Evolutionary conservation across 2,888 invertebrate species (phyloP).

Genomic region (Diadegma fenestrale): DNA sequence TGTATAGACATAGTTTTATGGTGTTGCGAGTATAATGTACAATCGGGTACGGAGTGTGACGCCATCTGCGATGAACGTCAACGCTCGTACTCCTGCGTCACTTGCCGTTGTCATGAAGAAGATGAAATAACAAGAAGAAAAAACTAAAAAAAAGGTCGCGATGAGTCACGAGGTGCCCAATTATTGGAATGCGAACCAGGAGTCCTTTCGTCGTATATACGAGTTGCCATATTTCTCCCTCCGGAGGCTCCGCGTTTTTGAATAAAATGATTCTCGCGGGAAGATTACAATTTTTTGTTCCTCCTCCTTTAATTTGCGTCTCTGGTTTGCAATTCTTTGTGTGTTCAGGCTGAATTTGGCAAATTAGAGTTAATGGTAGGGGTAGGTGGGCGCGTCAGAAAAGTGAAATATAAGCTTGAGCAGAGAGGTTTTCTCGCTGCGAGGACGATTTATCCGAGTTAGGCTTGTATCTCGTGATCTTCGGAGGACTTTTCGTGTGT

Average conservation of each 20-base stretch:
- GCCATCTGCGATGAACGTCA: slow-evolving; percentile 9
- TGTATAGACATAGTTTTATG: not conserved
- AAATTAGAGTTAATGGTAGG: not conserved
- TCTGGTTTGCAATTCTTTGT: not conserved
- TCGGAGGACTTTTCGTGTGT: slow-evolving; percentile 48
- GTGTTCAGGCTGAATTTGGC: slow-evolving; percentile 14
- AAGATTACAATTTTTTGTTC: not conserved
- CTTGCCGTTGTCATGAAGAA: not conserved
- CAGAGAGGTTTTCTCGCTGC: slow-evolving; percentile 8
- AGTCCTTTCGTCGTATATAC: not conserved
- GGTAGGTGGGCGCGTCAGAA: not conserved
- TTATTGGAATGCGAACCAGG: not conserved
- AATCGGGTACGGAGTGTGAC: not conserved
- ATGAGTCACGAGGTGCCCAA: slow-evolving; percentile 8
- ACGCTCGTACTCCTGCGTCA: slow-evolving; percentile 6
- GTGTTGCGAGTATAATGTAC: slow-evolving; percentile 14
- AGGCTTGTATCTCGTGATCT: slow-evolving; percentile 36
- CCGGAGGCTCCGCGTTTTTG: not conserved
- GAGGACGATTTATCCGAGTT: slow-evolving; percentile 36
- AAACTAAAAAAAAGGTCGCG: slow-evolving; percentile 16
- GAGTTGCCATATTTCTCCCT: not conserved
- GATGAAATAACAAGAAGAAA: not conserved
- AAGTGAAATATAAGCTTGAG: slow-evolving; percentile 26
- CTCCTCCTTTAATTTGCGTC: not conserved
- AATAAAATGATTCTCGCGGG: not conserved